Conservation (phyloP, 2,888 invertebrate species). For the Celastrina argiolus region DNA sequence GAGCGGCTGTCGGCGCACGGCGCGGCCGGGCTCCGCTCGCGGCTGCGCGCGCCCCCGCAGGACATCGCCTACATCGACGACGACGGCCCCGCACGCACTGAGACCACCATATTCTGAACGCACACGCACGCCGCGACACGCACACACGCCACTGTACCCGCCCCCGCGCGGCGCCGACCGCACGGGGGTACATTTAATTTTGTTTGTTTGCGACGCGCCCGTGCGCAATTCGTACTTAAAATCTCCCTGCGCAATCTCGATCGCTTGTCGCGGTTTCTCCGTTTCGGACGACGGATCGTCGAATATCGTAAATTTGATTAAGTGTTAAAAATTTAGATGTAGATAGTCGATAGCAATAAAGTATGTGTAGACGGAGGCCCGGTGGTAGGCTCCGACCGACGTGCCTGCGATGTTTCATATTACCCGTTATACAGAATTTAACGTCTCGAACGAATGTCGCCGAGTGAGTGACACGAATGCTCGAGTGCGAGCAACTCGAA, state of each 20-base stretch:
- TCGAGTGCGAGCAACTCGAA: neutral
- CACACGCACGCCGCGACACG: conserved; percentile 40
- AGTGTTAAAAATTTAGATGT: conserved; percentile 61
- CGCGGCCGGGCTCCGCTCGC: conserved; percentile 94
- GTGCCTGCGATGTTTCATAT: conserved; percentile 46
- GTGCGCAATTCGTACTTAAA: conserved; percentile 27
- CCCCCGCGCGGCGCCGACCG: conserved; percentile 24
- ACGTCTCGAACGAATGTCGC: conserved; percentile 24
- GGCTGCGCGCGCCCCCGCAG: conserved; percentile 83
- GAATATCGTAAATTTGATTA: conserved; percentile 52
- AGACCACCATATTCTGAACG: conserved; percentile 65
- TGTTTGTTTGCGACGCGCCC: conserved; percentile 33
- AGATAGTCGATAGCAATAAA: conserved; percentile 64
- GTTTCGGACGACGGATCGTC: conserved; percentile 35
- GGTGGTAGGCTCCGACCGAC: conserved; percentile 49
- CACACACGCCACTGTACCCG: conserved; percentile 33
- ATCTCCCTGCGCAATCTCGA: conserved; percentile 38
- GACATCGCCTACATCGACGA: conserved; percentile 92
- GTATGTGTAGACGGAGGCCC: conserved; percentile 43
- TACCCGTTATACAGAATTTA: conserved; percentile 26
- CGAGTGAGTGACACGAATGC: conserved; percentile 8
- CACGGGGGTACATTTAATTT: conserved; percentile 24
- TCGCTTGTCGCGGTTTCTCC: conserved; percentile 33
- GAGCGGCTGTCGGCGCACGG: conserved; percentile 99
- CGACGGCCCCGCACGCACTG: conserved; percentile 71